Conservation (phyloP, 2,888 invertebrate genomes). For the Ephialtes manifestator region DNA sequence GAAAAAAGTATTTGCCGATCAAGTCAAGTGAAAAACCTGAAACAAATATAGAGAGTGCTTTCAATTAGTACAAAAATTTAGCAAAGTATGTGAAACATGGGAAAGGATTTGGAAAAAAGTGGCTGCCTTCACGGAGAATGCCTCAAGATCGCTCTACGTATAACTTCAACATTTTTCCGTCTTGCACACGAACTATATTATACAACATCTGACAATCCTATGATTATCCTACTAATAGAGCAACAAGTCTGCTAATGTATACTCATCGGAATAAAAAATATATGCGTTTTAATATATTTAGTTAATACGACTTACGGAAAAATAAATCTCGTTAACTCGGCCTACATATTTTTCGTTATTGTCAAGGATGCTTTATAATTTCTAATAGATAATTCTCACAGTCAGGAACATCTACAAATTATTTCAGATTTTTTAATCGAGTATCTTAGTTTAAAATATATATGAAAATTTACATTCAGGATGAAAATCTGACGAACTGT, state of each 20-base stretch:
- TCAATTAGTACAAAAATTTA: too few relatives aligned
- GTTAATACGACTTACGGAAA: neutral
- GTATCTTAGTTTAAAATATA: too few relatives aligned
- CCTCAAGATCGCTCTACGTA: neutral
- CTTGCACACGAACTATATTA: slow-evolving; percentile 11
- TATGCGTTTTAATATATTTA: neutral
- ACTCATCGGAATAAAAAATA: neutral
- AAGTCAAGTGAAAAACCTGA: too few relatives aligned
- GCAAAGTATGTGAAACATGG: too few relatives aligned
- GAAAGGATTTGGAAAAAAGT: too few relatives aligned
- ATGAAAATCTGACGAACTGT: too few relatives aligned
- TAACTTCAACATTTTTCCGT: neutral
- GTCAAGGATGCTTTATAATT: too few relatives aligned
- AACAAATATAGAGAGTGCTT: too few relatives aligned
- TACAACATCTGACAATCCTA: slow-evolving; percentile 3
- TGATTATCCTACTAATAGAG: neutral
- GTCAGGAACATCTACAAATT: neutral
- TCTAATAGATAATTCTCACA: neutral
- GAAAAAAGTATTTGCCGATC: too few relatives aligned
- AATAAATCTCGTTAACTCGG: neutral
- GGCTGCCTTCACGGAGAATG: too few relatives aligned
- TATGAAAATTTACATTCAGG: too few relatives aligned
- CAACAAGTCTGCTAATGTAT: neutral
- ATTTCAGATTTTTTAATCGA: too few relatives aligned
- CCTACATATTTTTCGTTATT: neutral